Percentiles rank a stretch among this genome's conserved stretches.
These are phyloP conservation scores for Zaprionus capensis DNA, from an alignment of 1,140 invertebrate genomes.

Conservation along the genomic window DNA sequence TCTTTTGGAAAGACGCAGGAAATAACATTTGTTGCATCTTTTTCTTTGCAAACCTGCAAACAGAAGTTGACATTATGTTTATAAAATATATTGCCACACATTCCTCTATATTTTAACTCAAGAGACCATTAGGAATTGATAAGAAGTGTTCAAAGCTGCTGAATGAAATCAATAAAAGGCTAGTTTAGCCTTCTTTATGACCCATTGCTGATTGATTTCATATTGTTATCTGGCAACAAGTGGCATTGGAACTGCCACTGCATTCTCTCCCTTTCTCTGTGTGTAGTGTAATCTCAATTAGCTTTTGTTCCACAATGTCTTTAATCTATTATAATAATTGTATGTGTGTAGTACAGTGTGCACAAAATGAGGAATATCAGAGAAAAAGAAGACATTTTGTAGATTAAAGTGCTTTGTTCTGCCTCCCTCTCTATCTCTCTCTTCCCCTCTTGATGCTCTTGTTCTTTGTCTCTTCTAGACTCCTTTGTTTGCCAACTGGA, in stretches of 20 bases:
- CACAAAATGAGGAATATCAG: conserved; percentile 21
- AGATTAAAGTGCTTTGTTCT: conserved; percentile 32
- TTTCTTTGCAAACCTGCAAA: no score
- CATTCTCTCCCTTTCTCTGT: neutral
- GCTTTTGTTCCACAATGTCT: conserved; percentile 7
- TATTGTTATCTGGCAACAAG: neutral
- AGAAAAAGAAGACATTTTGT: conserved; percentile 8
- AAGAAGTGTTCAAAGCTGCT: no score
- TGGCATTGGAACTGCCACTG: conserved; percentile 15
- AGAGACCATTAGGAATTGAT: no score
- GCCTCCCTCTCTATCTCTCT: neutral
- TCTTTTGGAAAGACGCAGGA: no score
- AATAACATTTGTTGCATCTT: no score
- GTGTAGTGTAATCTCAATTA: neutral
- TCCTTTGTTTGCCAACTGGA: conserved; percentile 27
- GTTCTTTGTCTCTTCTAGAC: conserved; percentile 11
- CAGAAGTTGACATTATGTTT: no score
- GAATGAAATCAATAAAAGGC: no score
- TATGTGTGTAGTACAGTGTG: conserved; percentile 3
- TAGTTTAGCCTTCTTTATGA: no score
- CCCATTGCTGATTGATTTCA: neutral
- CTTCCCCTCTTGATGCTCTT: neutral
- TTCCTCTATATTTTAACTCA: no score
- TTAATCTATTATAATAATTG: conserved; percentile 18
- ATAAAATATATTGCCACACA: no score